These are phyloP conservation scores for Cottoperca gobio DNA, from an alignment of 2,797 vertebrate genomes.

Conservation along the genomic window DNA sequence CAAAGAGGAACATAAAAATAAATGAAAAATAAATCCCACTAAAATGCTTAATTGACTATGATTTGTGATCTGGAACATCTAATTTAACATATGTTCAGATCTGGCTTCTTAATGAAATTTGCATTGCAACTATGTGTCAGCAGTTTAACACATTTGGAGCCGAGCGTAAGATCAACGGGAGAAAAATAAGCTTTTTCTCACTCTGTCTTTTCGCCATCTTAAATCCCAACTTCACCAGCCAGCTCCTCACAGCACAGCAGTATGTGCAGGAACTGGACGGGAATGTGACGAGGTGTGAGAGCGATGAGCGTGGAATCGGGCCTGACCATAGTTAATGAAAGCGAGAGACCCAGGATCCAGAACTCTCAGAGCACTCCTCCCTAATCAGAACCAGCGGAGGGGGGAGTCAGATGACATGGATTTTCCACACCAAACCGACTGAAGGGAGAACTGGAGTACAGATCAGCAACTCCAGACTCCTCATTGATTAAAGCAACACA, in stretches of 20 bases:
- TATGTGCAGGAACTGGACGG: constrained; percentile 4
- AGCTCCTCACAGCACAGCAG: constrained; percentile 4
- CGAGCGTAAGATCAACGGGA: not conserved
- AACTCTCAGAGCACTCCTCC: constrained; percentile 45
- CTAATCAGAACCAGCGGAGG: constrained; percentile 72
- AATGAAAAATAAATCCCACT: constrained; percentile 30
- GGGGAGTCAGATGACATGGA: constrained; percentile 64
- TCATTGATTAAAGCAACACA: constrained; percentile 60
- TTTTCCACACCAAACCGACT: constrained; percentile 62
- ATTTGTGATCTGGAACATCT: constrained; percentile 40
- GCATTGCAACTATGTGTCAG: constrained; percentile 21
- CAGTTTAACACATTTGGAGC: constrained; percentile 28
- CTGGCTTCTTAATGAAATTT: constrained; percentile 9
- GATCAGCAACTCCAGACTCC: constrained; percentile 36
- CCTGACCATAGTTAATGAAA: constrained; percentile 60
- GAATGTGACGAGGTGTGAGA: constrained; percentile 66
- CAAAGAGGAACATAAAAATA: constrained; percentile 21
- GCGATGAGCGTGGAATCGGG: constrained; percentile 61
- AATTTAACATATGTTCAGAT: constrained; percentile 3
- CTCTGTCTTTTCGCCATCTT: constrained; percentile 9
- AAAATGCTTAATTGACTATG: constrained; percentile 22
- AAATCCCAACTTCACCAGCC: not conserved
- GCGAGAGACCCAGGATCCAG: constrained; percentile 42
- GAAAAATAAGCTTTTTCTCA: constrained; percentile 18
- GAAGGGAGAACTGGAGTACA: constrained; percentile 28